A percentile compares a stretch with the other conserved stretches of the same genome.
Evolutionary conservation across 2,113 vertebrate species (phyloP).

Genomic region (Chaetodon auriga): DNA sequence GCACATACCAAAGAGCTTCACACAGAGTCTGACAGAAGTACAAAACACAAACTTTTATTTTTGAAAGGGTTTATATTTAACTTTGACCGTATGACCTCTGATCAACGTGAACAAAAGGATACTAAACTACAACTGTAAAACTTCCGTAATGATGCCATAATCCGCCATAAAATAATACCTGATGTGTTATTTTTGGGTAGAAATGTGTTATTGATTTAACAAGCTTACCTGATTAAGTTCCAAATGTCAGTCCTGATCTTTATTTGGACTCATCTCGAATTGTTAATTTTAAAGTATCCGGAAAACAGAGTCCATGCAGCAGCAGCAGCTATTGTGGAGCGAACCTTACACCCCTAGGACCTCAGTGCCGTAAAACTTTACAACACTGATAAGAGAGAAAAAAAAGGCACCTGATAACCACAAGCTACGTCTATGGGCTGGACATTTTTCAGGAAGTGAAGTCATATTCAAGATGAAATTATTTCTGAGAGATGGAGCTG

Average conservation of each 20-base stretch:
- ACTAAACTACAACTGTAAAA: neutral
- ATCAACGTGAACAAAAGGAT: neutral
- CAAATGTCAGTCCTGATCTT: conserved; percentile 22
- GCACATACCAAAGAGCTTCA: neutral
- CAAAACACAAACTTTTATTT: neutral
- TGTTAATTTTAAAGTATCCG: neutral
- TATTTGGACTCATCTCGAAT: neutral
- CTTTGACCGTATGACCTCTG: conserved; percentile 8
- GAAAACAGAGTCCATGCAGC: neutral
- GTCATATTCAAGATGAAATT: conserved; percentile 39
- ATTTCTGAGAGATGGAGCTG: conserved; percentile 23
- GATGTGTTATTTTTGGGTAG: neutral
- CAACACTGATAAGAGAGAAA: conserved; percentile 53
- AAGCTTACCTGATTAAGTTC: conserved; percentile 58
- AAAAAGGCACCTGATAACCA: conserved; percentile 27
- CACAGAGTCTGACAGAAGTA: neutral
- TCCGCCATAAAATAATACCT: neutral
- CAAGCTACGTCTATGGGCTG: neutral
- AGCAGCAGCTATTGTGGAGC: conserved; percentile 31
- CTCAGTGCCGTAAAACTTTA: conserved; percentile 55
- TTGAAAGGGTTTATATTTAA: conserved; percentile 13
- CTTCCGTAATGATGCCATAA: neutral
- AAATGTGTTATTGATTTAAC: conserved; percentile 5
- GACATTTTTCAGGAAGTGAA: conserved; percentile 60
- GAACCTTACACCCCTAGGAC: conserved; percentile 17